Evolutionary conservation across 2,113 vertebrate genomes (phyloP).

Genomic region (Gopherus flavomarginatus): DNA sequence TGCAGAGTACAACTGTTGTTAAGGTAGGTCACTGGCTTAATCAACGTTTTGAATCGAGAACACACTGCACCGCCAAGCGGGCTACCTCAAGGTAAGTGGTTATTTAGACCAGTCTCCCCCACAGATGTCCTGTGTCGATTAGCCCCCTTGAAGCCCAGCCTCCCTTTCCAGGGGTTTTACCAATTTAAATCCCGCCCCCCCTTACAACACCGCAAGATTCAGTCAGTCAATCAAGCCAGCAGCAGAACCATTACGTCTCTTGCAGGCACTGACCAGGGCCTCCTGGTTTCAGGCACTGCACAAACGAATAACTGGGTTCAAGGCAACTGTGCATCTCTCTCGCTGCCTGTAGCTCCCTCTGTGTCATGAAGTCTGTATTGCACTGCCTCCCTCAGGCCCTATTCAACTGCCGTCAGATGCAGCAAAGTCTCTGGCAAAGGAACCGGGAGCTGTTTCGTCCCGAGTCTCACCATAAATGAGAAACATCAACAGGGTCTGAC

Average conservation of each 20-base stretch:
- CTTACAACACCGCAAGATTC: neutral
- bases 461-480: neutral
- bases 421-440: neutral
- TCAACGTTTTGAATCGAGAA: too few relatives aligned
- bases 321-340: neutral
- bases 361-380: neutral
- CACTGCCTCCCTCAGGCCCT: neutral
- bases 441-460: neutral
- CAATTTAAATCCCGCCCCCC: neutral
- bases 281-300: too few relatives aligned
- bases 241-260: neutral
- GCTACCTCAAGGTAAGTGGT: too few relatives aligned
- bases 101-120: neutral
- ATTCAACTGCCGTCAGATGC: neutral
- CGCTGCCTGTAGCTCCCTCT: neutral
- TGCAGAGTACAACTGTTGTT: too few relatives aligned
- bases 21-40: too few relatives aligned
- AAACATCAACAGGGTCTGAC: neutral
- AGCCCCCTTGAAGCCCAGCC: too few relatives aligned
- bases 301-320: neutral
- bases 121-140: neutral
- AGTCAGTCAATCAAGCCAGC: neutral
- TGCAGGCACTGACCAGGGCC: neutral
- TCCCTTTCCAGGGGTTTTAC: neutral
- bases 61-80: too few relatives aligned